Evolutionary conservation across 2,888 invertebrate species (phyloP).

Genomic region (Elegia similella): DNA sequence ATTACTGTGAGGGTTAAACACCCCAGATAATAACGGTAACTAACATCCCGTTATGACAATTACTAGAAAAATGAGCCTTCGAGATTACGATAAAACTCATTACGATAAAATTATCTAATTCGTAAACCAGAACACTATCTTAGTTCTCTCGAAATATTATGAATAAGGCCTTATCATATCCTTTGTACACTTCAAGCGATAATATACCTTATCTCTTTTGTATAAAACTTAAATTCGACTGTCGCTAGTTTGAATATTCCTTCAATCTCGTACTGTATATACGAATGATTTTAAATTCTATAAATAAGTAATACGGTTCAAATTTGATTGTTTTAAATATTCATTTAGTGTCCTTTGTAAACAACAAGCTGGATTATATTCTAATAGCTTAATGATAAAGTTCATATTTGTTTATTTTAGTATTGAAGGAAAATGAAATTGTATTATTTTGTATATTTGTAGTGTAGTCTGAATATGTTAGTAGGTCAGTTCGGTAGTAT

Average conservation of each 20-base stretch:
- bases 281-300: too few relatives aligned
- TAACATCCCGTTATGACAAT: not conserved
- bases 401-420: not conserved
- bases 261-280: too few relatives aligned
- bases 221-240: too few relatives aligned
- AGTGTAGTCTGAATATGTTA: not conserved
- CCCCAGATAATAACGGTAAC: not conserved
- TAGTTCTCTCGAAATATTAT: slow-evolving; percentile 5
- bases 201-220: slow-evolving; percentile 14
- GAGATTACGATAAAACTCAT: slow-evolving; percentile 5
- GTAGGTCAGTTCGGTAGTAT: not conserved
- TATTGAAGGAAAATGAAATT: not conserved
- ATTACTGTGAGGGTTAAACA: too few relatives aligned
- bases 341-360: slow-evolving; percentile 34
- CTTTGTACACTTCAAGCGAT: slow-evolving; percentile 26
- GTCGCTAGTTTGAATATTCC: too few relatives aligned
- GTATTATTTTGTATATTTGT: not conserved
- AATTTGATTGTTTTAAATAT: too few relatives aligned
- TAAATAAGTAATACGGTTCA: too few relatives aligned
- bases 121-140: slow-evolving; percentile 7
- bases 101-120: slow-evolving; percentile 9
- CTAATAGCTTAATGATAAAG: not conserved
- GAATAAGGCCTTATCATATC: slow-evolving; percentile 40
- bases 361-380: not conserved
- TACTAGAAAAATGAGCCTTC: not conserved